These are phyloP conservation scores for Mustela erminea DNA, from an alignment of 2,797 vertebrate species.

Conservation along the genomic window DNA sequence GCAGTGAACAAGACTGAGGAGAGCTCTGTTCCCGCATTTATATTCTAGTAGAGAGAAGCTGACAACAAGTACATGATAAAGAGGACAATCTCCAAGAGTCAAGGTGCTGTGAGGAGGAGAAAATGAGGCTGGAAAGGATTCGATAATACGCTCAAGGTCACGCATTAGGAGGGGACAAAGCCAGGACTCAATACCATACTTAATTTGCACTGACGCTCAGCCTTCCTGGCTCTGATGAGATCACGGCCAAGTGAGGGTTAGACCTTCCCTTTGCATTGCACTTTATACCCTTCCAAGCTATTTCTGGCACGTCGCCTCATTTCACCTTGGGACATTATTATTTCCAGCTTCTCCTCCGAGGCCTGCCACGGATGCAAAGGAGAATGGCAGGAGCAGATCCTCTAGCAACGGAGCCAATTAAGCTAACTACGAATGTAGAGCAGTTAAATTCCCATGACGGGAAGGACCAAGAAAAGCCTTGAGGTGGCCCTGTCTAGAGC, in stretches of 20 bases:
- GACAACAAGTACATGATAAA: neutral
- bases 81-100: neutral
- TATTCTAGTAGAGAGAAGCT: neutral
- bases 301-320: neutral
- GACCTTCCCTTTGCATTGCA: neutral
- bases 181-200: neutral
- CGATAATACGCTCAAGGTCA: neutral
- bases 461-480: neutral
- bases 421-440: neutral
- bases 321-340: slow-evolving; percentile 25
- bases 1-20: neutral
- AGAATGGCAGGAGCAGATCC: neutral
- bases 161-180: neutral
- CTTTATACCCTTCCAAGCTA: neutral
- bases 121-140: neutral
- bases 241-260: neutral
- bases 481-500: neutral
- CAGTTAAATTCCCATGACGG: neutral
- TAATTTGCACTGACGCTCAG: neutral
- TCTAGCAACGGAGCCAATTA: slow-evolving; percentile 35
- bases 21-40: neutral
- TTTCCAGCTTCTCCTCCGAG: slow-evolving; percentile 31
- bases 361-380: neutral
- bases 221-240: neutral
- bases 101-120: neutral